A percentile compares a stretch with the other conserved stretches of the same genome.
These are phyloP conservation scores for Alexandromys fortis DNA, from an alignment of 2,113 vertebrate genomes.

Conservation along the genomic window DNA sequence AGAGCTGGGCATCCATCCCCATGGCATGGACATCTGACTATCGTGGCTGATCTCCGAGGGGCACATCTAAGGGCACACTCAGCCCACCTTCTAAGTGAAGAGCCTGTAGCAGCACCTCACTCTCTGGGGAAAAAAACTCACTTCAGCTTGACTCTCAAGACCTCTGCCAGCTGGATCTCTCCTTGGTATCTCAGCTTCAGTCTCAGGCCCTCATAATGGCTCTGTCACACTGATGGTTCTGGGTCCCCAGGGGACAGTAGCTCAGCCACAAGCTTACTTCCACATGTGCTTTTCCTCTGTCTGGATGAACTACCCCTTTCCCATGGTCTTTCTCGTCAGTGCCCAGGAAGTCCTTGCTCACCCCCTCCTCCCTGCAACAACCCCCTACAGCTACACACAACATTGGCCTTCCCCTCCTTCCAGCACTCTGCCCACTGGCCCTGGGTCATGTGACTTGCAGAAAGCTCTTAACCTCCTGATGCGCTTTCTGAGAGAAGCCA, in stretches of 20 bases:
- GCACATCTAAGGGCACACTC: background rate
- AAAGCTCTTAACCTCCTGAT: background rate
- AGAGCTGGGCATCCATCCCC: background rate
- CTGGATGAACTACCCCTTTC: background rate
- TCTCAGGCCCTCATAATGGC: background rate
- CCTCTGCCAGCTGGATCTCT: background rate
- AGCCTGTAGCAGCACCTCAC: background rate
- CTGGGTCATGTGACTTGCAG: background rate
- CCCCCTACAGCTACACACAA: background rate
- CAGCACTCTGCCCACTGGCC: background rate
- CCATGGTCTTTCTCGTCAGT: background rate
- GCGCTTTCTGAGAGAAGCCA: background rate
- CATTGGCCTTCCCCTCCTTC: background rate
- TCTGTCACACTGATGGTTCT: background rate
- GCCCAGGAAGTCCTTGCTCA: constrained; percentile 48
- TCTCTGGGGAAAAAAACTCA: background rate
- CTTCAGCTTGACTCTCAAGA: background rate
- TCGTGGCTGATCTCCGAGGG: background rate
- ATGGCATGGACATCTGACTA: background rate
- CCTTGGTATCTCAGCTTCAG: background rate
- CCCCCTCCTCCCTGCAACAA: background rate
- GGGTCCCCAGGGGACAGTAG: background rate
- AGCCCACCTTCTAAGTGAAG: background rate
- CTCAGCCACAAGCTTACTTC: background rate
- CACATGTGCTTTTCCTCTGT: background rate